Evolutionary conservation across 2,888 invertebrate species (phyloP).

Genomic region (Trissolcus japonicus): DNA sequence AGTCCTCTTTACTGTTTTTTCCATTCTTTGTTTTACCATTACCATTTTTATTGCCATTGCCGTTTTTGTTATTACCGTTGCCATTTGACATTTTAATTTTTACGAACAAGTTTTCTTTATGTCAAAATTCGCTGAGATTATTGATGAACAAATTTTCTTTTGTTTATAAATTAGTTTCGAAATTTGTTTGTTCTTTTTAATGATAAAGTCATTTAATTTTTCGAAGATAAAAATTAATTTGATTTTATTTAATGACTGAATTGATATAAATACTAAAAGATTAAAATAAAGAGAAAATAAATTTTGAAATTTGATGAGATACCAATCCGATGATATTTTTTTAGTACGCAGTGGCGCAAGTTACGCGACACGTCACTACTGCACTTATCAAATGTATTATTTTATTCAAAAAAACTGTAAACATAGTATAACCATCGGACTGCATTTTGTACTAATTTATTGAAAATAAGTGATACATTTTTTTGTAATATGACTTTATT

Average conservation of each 20-base stretch:
- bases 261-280: too few relatives aligned
- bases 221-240: neutral
- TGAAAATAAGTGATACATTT: neutral
- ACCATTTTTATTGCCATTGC: neutral
- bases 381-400: slow-evolving; percentile 13
- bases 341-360: slow-evolving; percentile 4
- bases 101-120: too few relatives aligned
- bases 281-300: too few relatives aligned
- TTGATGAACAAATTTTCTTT: too few relatives aligned
- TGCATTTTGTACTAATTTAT: slow-evolving; percentile 4
- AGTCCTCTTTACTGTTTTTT: neutral
- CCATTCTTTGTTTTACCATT: neutral
- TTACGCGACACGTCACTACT: slow-evolving; percentile 10
- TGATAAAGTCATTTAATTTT: too few relatives aligned
- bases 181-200: too few relatives aligned
- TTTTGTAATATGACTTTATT: slow-evolving; percentile 20
- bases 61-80: neutral
- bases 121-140: too few relatives aligned
- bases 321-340: too few relatives aligned
- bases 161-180: too few relatives aligned
- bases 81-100: neutral
- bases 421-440: slow-evolving; percentile 1
- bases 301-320: too few relatives aligned
- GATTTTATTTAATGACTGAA: neutral
- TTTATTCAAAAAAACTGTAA: slow-evolving; percentile 6